These are phyloP conservation scores for Macrobrachium rosenbergii DNA, from an alignment of 1,140 invertebrate genomes.

Conservation along the genomic window DNA sequence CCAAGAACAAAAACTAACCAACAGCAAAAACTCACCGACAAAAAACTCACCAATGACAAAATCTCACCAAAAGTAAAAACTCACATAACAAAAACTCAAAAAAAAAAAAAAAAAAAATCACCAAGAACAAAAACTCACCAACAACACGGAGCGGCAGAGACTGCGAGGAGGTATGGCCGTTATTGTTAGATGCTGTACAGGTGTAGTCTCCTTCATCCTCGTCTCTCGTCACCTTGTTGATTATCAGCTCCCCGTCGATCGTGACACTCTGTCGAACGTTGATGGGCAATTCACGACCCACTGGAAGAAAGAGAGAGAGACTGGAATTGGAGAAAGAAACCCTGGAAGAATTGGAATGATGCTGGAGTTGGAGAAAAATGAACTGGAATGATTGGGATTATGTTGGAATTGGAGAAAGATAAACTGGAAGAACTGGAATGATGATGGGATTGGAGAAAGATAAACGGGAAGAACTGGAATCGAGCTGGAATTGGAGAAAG, in stretches of 20 bases:
- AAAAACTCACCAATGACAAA: too few relatives aligned
- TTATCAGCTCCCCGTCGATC: conserved; percentile 77
- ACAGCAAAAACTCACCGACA: too few relatives aligned
- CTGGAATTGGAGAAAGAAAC: conserved; percentile 24
- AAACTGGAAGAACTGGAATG: neutral
- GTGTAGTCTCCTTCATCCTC: conserved; percentile 79
- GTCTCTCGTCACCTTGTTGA: conserved; percentile 77
- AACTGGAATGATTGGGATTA: too few relatives aligned
- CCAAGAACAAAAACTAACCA: too few relatives aligned
- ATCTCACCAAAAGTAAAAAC: neutral
- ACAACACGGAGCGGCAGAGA: conserved; percentile 36
- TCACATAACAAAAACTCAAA: neutral
- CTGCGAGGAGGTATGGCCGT: conserved; percentile 80
- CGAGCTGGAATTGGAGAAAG: too few relatives aligned
- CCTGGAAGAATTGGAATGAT: neutral
- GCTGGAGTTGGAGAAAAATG: neutral
- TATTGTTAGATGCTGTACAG: conserved; percentile 79
- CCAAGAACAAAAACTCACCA: too few relatives aligned
- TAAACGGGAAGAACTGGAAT: too few relatives aligned
- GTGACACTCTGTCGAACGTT: conserved; percentile 79
- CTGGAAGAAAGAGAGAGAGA: conserved; percentile 70
- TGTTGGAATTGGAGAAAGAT: too few relatives aligned
- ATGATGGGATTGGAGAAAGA: too few relatives aligned
- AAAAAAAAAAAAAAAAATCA: too few relatives aligned
- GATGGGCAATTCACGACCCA: conserved; percentile 76